phyloP scores from a whole-genome alignment of 2,797 vertebrate genomes.

The Sphaeramia orbicularis region DNA sequence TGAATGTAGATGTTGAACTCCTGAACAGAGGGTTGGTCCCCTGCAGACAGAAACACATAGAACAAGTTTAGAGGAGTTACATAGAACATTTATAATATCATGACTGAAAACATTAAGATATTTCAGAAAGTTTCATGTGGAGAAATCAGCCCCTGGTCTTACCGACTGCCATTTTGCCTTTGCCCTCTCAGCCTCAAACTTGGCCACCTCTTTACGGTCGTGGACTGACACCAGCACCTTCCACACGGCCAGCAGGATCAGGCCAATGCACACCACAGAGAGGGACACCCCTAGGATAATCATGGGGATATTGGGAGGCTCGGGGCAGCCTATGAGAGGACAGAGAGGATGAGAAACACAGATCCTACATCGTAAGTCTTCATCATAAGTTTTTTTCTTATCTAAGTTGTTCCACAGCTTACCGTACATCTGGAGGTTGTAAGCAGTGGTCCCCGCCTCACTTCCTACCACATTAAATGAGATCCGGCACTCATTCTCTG shows the following conservation, averaged over 20 bases:
- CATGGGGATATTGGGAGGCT: constrained; percentile 90
- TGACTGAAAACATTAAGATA: background rate
- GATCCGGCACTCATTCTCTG: constrained; percentile 91
- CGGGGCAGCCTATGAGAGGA: constrained; percentile 88
- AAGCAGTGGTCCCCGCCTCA: constrained; percentile 88
- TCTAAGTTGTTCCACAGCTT: constrained; percentile 14
- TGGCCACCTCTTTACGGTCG: constrained; percentile 96
- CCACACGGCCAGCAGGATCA: constrained; percentile 92
- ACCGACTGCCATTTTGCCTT: constrained; percentile 98
- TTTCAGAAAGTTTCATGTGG: too few species aligned
- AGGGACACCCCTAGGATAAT: constrained; percentile 93
- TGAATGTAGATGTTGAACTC: constrained; percentile 97
- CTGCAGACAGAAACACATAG: constrained; percentile 81
- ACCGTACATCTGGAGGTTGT: constrained; percentile 89
- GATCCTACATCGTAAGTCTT: background rate
- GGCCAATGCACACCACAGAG: constrained; percentile 91
- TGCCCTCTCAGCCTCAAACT: constrained; percentile 95
- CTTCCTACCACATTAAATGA: constrained; percentile 88
- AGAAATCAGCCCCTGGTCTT: constrained; percentile 35
- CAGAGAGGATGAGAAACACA: background rate
- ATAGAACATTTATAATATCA: too few species aligned
- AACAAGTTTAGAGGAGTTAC: constrained; percentile 5
- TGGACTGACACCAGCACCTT: constrained; percentile 95
- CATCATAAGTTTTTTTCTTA: background rate
- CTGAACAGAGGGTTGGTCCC: constrained; percentile 96